These are phyloP conservation scores for Hemiscyllium ocellatum DNA, from an alignment of 2,113 vertebrate genomes.

Conservation along the genomic window DNA sequence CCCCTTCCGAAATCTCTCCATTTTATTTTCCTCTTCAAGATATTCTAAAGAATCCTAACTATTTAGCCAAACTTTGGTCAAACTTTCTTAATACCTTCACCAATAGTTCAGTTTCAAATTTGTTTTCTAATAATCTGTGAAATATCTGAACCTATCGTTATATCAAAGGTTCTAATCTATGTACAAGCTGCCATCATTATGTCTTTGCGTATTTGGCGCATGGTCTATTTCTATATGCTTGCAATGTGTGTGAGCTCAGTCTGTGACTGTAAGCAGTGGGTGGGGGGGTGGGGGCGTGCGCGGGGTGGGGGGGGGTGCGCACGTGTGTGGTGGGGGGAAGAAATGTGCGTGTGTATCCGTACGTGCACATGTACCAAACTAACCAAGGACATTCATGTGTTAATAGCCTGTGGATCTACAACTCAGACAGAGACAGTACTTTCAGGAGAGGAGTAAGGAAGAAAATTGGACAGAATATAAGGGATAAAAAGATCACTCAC, in stretches of 20 bases:
- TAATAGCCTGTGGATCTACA: neutral
- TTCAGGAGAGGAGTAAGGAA: neutral
- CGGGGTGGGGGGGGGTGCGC: neutral
- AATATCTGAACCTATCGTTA: too few species aligned
- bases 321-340: neutral
- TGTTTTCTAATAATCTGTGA: neutral
- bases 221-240: too few species aligned
- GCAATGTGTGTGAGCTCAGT: neutral
- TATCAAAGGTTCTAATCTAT: neutral
- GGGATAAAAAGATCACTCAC: neutral
- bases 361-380: neutral
- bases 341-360: neutral
- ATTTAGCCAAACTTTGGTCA: too few species aligned
- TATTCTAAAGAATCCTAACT: too few species aligned
- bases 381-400: neutral
- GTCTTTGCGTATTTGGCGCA: neutral
- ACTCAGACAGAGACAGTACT: neutral
- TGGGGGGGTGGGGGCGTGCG: neutral
- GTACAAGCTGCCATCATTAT: neutral
- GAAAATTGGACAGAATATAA: neutral
- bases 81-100: too few species aligned
- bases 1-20: neutral
- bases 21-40: too few species aligned
- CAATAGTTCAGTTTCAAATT: too few species aligned
- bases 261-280: neutral